phyloP scores from a whole-genome alignment of 35 echinoderm and acorn worm species.

The Lytechinus pictus region DNA sequence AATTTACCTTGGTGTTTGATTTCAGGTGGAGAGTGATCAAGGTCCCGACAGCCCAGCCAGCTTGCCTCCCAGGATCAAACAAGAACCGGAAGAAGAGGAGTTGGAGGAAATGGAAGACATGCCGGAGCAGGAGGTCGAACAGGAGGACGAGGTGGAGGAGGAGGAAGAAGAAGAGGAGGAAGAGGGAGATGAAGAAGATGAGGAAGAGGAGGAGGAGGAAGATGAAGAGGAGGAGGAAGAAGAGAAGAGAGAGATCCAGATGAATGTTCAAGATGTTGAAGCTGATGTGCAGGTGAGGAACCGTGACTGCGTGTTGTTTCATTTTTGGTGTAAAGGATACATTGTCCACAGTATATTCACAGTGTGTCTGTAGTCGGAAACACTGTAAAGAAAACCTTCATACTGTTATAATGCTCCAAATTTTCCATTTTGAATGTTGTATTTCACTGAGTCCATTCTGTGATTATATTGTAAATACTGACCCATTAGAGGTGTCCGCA shows the following conservation, averaged over 20 bases:
- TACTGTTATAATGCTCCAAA: too few relatives aligned
- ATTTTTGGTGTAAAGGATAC: background rate
- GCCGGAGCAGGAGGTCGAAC: slow-evolving; percentile 44
- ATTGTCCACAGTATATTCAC: background rate
- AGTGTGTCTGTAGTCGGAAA: too few relatives aligned
- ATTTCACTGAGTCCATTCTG: too few relatives aligned
- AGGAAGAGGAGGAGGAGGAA: slow-evolving; percentile 6
- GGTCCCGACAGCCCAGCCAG: slow-evolving; percentile 65
- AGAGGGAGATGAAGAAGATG: background rate
- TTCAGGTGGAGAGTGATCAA: slow-evolving; percentile 50
- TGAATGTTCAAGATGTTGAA: slow-evolving; percentile 36
- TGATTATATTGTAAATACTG: too few relatives aligned
- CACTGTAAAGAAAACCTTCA: too few relatives aligned
- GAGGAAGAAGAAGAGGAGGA: slow-evolving; percentile 43
- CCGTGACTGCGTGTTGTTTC: background rate
- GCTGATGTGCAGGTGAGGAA: slow-evolving; percentile 35
- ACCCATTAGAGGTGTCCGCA: too few relatives aligned
- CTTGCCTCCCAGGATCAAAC: slow-evolving; percentile 67
- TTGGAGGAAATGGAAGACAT: slow-evolving; percentile 59
- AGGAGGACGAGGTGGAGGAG: slow-evolving; percentile 20
- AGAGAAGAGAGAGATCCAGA: slow-evolving; percentile 2
- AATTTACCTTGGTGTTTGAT: background rate
- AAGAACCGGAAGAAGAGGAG: slow-evolving; percentile 69
- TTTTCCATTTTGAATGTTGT: too few relatives aligned
- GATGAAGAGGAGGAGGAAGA: slow-evolving; percentile 35